Base-by-base conservation (phyloP, 2,797 vertebrate species). In the Malurus leucopterus region DNA sequence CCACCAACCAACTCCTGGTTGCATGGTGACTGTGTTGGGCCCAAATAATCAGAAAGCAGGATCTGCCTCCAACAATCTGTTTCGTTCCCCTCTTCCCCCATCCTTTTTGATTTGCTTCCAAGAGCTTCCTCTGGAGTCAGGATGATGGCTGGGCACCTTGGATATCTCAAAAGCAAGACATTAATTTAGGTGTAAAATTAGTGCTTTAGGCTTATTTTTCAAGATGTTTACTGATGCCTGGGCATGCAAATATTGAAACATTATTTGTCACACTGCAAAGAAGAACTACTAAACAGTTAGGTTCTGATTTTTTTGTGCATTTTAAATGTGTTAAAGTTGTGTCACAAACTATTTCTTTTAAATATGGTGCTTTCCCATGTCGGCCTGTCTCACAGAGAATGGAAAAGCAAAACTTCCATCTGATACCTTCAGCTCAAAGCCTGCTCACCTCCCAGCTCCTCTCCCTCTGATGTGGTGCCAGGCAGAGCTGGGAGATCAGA, bases 121-220 rank as follows among this genome's bases (percentile, higher is more conserved):
- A 79, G 64, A 86, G 20, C 54, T 86, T 93, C 68, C 30, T 73
- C 58, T 76, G 75, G 54, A 91, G 81, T 58, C 75, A 69, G 20
- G 36, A 74, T 82, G 77, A 55, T 82, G 75, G 22, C 75, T 86
- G 44, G 72, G 62, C 32, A 71, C 47, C 67, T 51, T 79, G 62
- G 27, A 26, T 80, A 47, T 65, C 58, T 86, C 49, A 86, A 90
- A 88, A 93, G 64, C 30, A 63, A 75, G 57, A 8, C 65, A 65
- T 40, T 79, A 30, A 70, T 63, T 92, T 83, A 75, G 15, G 62
- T 84, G 88, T 62, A 86, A 88, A 92, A 92, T 80, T 15, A 87
- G 51, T 63, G 82, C 90, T 90, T 85, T 83, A 77, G 86, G 91
- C 86, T 94, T 59, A 46, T 79, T 91, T 90, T 88, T 74, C 29